Evolutionary conservation across 2,888 invertebrate species (phyloP).

Genomic region (Tryphoninae sp.): DNA sequence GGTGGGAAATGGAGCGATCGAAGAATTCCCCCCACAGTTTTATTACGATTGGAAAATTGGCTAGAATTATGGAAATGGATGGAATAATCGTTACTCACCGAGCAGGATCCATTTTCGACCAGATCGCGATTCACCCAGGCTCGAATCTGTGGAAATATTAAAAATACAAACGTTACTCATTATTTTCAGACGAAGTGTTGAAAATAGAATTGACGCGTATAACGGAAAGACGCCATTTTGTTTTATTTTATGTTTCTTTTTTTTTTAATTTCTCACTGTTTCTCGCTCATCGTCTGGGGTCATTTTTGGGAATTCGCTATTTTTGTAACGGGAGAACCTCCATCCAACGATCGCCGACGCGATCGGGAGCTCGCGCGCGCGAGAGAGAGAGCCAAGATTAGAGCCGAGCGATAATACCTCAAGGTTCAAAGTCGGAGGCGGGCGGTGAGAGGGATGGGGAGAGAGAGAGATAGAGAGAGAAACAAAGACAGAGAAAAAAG

Average conservation of each 20-base stretch:
- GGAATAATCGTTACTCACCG: slow-evolving; percentile 65
- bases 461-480: background rate
- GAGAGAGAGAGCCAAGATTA: slow-evolving; percentile 70
- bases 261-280: background rate
- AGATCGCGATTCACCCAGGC: slow-evolving; percentile 69
- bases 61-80: background rate
- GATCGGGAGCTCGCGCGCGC: slow-evolving; percentile 24
- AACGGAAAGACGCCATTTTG: background rate
- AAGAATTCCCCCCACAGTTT: background rate
- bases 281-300: background rate
- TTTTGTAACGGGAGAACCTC: slow-evolving; percentile 34
- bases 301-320: slow-evolving; percentile 38
- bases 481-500: background rate
- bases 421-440: slow-evolving; percentile 70
- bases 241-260: background rate
- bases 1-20: background rate
- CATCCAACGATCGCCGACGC: background rate
- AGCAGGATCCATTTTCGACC: slow-evolving; percentile 67
- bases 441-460: slow-evolving; percentile 30
- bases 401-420: slow-evolving; percentile 72
- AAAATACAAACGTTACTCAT: background rate
- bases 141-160: slow-evolving; percentile 66
- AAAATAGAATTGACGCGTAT: background rate
- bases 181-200: background rate
- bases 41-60: background rate